phyloP scores from a whole-genome alignment of 2,888 invertebrate genomes.

The Oxyteleia sp. region DNA sequence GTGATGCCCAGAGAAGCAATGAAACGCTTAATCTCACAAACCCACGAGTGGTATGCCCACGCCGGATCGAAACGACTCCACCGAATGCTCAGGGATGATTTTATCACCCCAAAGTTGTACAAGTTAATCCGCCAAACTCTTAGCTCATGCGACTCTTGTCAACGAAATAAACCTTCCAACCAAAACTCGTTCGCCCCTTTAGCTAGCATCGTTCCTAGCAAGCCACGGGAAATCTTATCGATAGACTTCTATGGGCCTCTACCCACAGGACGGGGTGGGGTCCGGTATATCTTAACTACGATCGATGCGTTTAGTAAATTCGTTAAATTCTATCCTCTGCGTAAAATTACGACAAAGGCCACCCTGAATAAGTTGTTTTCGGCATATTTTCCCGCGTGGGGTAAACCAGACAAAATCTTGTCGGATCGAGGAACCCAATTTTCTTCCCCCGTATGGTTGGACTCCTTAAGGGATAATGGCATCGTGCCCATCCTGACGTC shows the following conservation, averaged over 20 bases:
- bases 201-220: too few relatives aligned
- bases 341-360: neutral
- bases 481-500: conserved; percentile 6
- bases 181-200: too few relatives aligned
- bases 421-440: neutral
- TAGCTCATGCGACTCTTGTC: too few relatives aligned
- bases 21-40: conserved; percentile 1
- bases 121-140: neutral
- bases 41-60: conserved; percentile 45
- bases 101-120: conserved; percentile 16
- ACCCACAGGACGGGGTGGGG: neutral
- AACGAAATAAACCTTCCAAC: too few relatives aligned
- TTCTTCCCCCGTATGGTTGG: neutral
- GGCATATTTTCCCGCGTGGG: neutral
- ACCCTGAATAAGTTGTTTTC: neutral
- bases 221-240: too few relatives aligned
- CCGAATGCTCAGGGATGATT: conserved; percentile 31
- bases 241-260: too few relatives aligned
- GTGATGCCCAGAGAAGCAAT: conserved; percentile 1
- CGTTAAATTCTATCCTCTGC: too few relatives aligned
- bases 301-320: neutral
- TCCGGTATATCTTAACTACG: neutral
- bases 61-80: conserved; percentile 42
- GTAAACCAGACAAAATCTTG: neutral
- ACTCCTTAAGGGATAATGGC: neutral